A percentile compares a stretch with the other conserved stretches of the same genome.
Evolutionary conservation across 2,113 vertebrate genomes (phyloP).

Genomic region (Dromaius novaehollandiae): DNA sequence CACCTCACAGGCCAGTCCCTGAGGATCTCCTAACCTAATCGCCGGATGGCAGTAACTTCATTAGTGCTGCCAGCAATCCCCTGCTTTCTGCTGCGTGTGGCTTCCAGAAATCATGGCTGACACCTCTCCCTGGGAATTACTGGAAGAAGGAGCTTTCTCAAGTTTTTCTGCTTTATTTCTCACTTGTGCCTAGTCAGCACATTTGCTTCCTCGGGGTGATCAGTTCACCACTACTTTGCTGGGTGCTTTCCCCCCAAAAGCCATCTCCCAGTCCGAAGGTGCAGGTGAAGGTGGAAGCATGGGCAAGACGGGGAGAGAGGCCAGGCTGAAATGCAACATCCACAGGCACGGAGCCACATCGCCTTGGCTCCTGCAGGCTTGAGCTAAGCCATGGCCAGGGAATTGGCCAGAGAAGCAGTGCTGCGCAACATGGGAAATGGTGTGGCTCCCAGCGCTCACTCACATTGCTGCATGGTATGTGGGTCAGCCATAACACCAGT

Average conservation of each 20-base stretch:
- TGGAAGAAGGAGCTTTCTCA: conserved; percentile 49
- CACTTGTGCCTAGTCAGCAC: neutral
- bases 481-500: neutral
- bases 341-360: accelerated
- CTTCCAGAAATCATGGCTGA: conserved; percentile 66
- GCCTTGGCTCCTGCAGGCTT: neutral
- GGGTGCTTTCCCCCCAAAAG: neutral
- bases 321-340: neutral
- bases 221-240: neutral
- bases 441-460: accelerated
- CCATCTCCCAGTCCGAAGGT: neutral
- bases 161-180: conserved; percentile 20
- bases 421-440: accelerated
- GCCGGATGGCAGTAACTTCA: conserved; percentile 71
- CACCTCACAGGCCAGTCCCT: conserved; percentile 64
- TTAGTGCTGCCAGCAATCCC: conserved; percentile 68
- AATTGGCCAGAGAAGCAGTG: neutral
- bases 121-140: conserved; percentile 68
- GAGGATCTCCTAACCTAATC: conserved; percentile 77
- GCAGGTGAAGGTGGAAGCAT: neutral
- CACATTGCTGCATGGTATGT: accelerated
- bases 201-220: neutral
- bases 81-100: conserved; percentile 54
- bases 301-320: neutral
- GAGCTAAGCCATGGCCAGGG: neutral